Evolutionary conservation across 2,888 invertebrate species (phyloP).

Genomic region (Kryphioiulus occultus): DNA sequence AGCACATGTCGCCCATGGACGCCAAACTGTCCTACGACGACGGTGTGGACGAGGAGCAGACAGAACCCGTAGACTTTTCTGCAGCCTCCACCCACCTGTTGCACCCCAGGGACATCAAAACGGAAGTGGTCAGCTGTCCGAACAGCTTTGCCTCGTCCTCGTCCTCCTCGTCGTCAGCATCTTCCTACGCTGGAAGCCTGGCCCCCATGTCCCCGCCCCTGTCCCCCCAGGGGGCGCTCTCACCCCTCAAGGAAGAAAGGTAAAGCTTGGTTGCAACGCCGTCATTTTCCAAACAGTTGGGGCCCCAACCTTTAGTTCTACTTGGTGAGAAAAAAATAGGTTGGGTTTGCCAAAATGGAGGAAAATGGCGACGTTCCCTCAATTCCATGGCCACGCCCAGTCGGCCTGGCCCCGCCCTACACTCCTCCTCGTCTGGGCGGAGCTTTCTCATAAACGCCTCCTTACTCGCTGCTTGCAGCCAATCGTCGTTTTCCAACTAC

Average conservation of each 20-base stretch:
- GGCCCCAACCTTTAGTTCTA: too few relatives aligned
- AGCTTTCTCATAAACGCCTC: too few relatives aligned
- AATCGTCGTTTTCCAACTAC: constrained; percentile 49
- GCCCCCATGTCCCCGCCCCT: constrained; percentile 53
- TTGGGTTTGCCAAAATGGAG: too few relatives aligned
- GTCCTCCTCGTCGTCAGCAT: constrained; percentile 49
- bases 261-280: neutral
- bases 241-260: constrained; percentile 51
- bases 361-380: too few relatives aligned
- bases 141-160: constrained; percentile 49
- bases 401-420: too few relatives aligned
- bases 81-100: constrained; percentile 58
- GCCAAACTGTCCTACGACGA: constrained; percentile 44
- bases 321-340: too few relatives aligned
- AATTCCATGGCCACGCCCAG: too few relatives aligned
- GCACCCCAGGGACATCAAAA: constrained; percentile 52
- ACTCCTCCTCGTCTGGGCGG: too few relatives aligned
- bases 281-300: too few relatives aligned
- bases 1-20: constrained; percentile 26
- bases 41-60: constrained; percentile 67
- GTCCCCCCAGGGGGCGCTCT: constrained; percentile 49
- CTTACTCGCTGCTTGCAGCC: neutral
- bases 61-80: constrained; percentile 76
- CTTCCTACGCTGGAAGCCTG: constrained; percentile 51
- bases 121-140: constrained; percentile 41